Percentiles rank a stretch among this genome's conserved stretches.
Evolutionary conservation across 2,888 invertebrate genomes (phyloP).

Genomic region (Pherbina coryleti): DNA sequence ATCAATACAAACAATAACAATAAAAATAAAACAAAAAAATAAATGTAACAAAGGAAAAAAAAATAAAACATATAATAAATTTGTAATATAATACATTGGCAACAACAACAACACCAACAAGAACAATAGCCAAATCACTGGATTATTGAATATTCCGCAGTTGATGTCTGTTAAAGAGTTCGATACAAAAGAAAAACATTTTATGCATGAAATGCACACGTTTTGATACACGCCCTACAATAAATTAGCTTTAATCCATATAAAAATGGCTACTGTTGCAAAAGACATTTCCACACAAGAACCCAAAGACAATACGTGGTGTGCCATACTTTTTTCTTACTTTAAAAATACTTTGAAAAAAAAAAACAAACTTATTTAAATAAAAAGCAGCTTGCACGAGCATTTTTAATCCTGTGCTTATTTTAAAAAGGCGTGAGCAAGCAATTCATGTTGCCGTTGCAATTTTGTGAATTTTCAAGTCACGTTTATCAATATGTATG

Average conservation of each 20-base stretch:
- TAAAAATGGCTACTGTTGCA: too few relatives aligned
- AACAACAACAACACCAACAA: too few relatives aligned
- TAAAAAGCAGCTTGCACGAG: too few relatives aligned
- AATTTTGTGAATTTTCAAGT: not conserved
- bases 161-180: not conserved
- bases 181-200: not conserved
- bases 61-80: not conserved
- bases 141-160: not conserved
- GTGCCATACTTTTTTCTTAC: too few relatives aligned
- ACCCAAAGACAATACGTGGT: too few relatives aligned
- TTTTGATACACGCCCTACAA: not conserved
- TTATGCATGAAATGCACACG: not conserved
- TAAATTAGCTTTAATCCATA: too few relatives aligned
- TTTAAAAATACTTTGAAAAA: too few relatives aligned
- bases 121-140: not conserved
- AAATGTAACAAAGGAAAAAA: not conserved
- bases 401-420: too few relatives aligned
- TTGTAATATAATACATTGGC: not conserved
- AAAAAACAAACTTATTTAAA: too few relatives aligned
- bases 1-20: not conserved
- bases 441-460: too few relatives aligned
- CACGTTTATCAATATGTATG: not conserved
- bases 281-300: too few relatives aligned
- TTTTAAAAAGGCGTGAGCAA: too few relatives aligned
- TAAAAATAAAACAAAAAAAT: not conserved